Conservation (phyloP, 2,113 vertebrate genomes). For the Nycticebus coucang region DNA sequence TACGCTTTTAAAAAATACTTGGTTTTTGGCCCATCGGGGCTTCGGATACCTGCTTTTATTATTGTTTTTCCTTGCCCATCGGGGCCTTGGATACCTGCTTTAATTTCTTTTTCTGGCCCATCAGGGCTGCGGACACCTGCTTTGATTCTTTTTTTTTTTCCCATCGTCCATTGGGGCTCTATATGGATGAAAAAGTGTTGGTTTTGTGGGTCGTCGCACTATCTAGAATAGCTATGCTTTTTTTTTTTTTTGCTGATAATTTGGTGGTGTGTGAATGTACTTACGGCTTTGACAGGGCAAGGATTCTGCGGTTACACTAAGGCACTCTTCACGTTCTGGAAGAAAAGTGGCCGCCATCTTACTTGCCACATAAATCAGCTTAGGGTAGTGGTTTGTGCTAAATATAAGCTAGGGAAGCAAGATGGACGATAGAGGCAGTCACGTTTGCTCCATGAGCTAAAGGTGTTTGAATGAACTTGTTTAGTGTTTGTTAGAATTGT, state of each 20-base stretch:
- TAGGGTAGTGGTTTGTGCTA: background rate
- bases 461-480: background rate
- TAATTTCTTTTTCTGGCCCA: constrained; percentile 17
- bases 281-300: background rate
- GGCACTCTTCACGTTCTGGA: background rate
- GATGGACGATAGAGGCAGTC: background rate
- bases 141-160: constrained; percentile 55
- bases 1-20: background rate
- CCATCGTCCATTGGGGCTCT: background rate
- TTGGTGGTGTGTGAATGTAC: constrained; percentile 60
- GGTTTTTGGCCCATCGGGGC: constrained; percentile 55
- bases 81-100: constrained; percentile 70
- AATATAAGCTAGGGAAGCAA: background rate
- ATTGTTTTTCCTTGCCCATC: constrained; percentile 25
- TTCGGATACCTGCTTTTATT: constrained; percentile 57
- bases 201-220: constrained; percentile 1
- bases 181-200: constrained; percentile 42
- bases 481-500: background rate
- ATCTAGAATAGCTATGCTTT: constrained; percentile 30
- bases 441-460: background rate
- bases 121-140: constrained; percentile 65
- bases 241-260: constrained; percentile 56
- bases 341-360: constrained; percentile 25
- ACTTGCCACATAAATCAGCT: background rate
- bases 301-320: constrained; percentile 40